phyloP scores from a whole-genome alignment of 2,888 invertebrate genomes.

The Pecten maximus region DNA sequence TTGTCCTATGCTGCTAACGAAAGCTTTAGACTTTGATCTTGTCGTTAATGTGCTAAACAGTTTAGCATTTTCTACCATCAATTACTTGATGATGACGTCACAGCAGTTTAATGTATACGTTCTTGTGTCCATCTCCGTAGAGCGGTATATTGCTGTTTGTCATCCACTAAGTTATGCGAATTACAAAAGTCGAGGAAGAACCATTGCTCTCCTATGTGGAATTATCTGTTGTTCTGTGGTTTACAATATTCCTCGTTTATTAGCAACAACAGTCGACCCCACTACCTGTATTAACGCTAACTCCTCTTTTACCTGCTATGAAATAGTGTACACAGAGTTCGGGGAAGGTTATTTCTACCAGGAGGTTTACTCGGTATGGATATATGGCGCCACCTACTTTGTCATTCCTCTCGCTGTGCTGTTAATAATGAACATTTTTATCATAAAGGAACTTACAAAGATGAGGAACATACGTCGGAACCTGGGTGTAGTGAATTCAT shows the following conservation, averaged over 20 bases:
- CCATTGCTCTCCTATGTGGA: not conserved
- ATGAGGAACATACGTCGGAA: not conserved
- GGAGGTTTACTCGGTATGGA: not conserved
- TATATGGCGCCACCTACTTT: not conserved
- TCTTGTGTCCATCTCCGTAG: not conserved
- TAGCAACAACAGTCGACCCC: not conserved
- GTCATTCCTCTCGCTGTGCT: not conserved
- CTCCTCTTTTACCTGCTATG: not conserved
- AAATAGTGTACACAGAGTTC: not conserved
- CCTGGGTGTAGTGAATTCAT: not conserved
- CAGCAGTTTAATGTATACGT: not conserved
- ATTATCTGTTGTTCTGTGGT: not conserved
- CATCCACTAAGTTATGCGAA: not conserved
- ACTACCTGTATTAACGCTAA: not conserved
- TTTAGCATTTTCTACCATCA: not conserved
- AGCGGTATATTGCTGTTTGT: not conserved
- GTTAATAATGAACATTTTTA: slow-evolving; percentile 1
- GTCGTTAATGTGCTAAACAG: not conserved
- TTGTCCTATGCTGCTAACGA: not conserved
- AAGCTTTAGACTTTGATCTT: not conserved
- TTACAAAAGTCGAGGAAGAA: not conserved
- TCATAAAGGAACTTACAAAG: not conserved
- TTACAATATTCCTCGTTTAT: not conserved
- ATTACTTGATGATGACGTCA: not conserved
- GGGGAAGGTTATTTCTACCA: not conserved